A percentile compares a stretch with the other conserved stretches of the same genome.
phyloP scores from a whole-genome alignment of 2,797 vertebrate species.

The Cyprinodon diabolis region DNA sequence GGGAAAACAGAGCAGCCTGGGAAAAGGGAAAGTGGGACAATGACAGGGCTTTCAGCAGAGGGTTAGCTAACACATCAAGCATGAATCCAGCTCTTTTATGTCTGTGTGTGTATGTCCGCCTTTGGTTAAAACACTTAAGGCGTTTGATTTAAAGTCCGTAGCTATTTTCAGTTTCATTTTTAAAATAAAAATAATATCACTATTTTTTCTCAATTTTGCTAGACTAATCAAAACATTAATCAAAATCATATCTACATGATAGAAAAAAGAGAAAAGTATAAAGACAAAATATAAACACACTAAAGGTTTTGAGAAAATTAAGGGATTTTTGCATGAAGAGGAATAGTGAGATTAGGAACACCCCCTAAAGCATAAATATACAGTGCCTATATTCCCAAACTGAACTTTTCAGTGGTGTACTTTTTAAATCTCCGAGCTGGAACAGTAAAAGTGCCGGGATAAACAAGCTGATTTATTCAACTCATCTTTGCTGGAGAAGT shows the following conservation, averaged over 20 bases:
- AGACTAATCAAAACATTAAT: background rate
- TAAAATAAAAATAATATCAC: background rate
- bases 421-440: slow-evolving; percentile 63
- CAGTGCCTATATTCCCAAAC: slow-evolving; percentile 69
- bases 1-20: slow-evolving; percentile 70
- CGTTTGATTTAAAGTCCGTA: background rate
- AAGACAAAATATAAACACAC: slow-evolving; percentile 59
- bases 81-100: slow-evolving; percentile 15
- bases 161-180: background rate
- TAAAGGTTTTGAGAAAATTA: slow-evolving; percentile 61
- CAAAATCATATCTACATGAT: background rate
- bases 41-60: slow-evolving; percentile 29
- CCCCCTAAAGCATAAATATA: slow-evolving; percentile 66
- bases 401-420: slow-evolving; percentile 56
- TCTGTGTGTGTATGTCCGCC: background rate
- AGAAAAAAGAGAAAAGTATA: slow-evolving; percentile 34
- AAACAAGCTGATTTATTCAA: slow-evolving; percentile 69
- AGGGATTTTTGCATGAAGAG: slow-evolving; percentile 70
- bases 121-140: slow-evolving; percentile 16
- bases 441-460: slow-evolving; percentile 57
- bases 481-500: slow-evolving; percentile 54
- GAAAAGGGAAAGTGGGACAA: slow-evolving; percentile 58
- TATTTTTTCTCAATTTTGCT: background rate
- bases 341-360: slow-evolving; percentile 61
- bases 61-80: slow-evolving; percentile 3